A percentile compares a stretch with the other conserved stretches of the same genome.
These are phyloP conservation scores for Spatula versicolor DNA, from an alignment of 2,797 vertebrate genomes.

Conservation along the genomic window DNA sequence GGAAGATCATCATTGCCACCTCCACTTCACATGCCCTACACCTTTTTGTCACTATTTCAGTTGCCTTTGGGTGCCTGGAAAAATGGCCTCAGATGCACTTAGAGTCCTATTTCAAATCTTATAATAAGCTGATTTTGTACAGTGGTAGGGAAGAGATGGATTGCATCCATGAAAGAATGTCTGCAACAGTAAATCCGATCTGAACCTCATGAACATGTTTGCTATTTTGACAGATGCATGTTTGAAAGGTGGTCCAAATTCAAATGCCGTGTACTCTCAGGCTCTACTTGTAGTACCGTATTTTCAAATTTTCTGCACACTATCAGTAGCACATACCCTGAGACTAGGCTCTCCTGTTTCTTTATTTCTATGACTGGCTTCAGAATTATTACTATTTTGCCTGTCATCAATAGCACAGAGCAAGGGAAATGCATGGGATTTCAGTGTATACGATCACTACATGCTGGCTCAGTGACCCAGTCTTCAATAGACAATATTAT, in stretches of 20 bases:
- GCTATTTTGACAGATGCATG: background rate
- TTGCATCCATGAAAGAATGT: background rate
- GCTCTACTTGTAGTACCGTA: background rate
- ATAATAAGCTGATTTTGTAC: background rate
- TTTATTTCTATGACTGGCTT: background rate
- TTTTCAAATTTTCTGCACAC: background rate
- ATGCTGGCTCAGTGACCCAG: background rate
- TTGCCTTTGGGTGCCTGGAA: background rate
- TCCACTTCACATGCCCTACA: background rate
- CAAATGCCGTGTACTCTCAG: background rate
- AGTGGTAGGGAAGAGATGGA: background rate
- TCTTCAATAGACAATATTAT: background rate
- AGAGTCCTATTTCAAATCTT: background rate
- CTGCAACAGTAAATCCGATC: background rate
- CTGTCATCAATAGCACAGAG: background rate
- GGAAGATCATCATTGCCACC: slow-evolving; percentile 32
- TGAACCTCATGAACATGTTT: slow-evolving; percentile 1
- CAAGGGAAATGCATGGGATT: background rate
- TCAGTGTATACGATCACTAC: background rate
- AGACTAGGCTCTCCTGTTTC: background rate
- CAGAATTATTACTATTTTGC: background rate
- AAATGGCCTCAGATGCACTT: background rate
- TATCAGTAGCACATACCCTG: background rate
- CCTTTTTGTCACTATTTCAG: slow-evolving; percentile 8
- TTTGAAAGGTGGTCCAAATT: slow-evolving; percentile 16